Conservation (phyloP, 1,140 invertebrate species). For the Lanistes nyassanus region DNA sequence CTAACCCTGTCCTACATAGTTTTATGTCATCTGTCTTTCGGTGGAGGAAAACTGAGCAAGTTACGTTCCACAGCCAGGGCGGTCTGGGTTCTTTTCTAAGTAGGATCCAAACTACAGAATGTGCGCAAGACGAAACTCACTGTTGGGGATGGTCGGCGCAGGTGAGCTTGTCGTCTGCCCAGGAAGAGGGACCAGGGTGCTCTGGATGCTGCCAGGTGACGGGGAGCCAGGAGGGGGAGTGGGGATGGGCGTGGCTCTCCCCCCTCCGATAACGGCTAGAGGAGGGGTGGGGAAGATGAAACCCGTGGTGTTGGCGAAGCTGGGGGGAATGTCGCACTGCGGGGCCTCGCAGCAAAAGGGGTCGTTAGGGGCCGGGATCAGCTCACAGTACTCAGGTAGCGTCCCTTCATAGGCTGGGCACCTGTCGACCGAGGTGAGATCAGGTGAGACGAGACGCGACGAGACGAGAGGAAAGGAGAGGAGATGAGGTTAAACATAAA, state of each 20-base stretch:
- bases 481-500: too few relatives aligned
- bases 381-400: constrained; percentile 39
- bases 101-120: background rate
- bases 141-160: constrained; percentile 26
- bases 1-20: background rate
- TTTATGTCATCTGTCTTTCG: background rate
- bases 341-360: constrained; percentile 46
- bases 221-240: constrained; percentile 14
- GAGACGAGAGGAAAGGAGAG: too few relatives aligned
- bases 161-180: constrained; percentile 23
- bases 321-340: constrained; percentile 37
- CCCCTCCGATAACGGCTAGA: constrained; percentile 18
- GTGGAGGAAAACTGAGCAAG: background rate
- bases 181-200: constrained; percentile 31
- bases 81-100: background rate
- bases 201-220: constrained; percentile 14
- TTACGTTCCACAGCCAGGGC: too few relatives aligned
- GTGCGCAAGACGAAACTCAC: constrained; percentile 9
- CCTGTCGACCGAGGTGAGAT: constrained; percentile 21
- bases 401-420: constrained; percentile 40
- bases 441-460: background rate
- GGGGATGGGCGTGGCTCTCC: constrained; percentile 30
- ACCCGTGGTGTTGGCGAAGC: constrained; percentile 15
- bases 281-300: constrained; percentile 28
- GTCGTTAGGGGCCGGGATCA: constrained; percentile 45